phyloP scores from a whole-genome alignment of 2,888 invertebrate genomes.

The Tolmerus cingulatus region DNA sequence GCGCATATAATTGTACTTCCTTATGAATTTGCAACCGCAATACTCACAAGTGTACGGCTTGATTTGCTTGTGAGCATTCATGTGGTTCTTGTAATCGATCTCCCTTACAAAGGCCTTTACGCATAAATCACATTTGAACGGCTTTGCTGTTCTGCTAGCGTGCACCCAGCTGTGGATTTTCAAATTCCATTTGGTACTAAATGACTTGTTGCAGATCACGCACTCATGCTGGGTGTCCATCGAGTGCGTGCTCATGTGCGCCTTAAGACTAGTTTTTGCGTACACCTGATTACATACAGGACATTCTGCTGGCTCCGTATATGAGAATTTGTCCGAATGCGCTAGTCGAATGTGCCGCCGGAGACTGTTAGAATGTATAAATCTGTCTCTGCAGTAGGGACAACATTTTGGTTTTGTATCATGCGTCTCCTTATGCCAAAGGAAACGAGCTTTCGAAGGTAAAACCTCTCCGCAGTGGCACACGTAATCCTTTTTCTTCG shows the following conservation, averaged over 20 bases:
- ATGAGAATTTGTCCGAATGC: conserved; percentile 79
- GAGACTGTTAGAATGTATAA: conserved; percentile 83
- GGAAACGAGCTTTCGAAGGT: conserved; percentile 82
- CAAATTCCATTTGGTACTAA: conserved; percentile 90
- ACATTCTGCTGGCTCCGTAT: conserved; percentile 73
- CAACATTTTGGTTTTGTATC: conserved; percentile 84
- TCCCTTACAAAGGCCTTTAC: conserved; percentile 85
- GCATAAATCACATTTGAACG: conserved; percentile 84
- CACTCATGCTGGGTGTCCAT: conserved; percentile 80
- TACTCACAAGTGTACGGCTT: conserved; percentile 87
- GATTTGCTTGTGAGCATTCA: conserved; percentile 85
- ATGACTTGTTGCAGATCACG: conserved; percentile 82
- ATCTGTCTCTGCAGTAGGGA: conserved; percentile 84
- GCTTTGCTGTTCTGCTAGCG: conserved; percentile 81
- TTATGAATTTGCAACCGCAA: conserved; percentile 87
- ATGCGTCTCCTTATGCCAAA: conserved; percentile 88
- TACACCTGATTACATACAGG: conserved; percentile 73
- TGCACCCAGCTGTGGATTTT: conserved; percentile 91
- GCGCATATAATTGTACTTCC: conserved; percentile 87
- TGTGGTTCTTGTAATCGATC: conserved; percentile 81
- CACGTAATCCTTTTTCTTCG: conserved; percentile 75
- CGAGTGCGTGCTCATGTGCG: conserved; percentile 81
- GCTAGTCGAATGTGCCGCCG: conserved; percentile 83
- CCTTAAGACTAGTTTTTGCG: conserved; percentile 79
- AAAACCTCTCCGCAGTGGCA: conserved; percentile 83